Evolutionary conservation across 2,797 vertebrate species (phyloP).

Genomic region (Harpagifer antarcticus): DNA sequence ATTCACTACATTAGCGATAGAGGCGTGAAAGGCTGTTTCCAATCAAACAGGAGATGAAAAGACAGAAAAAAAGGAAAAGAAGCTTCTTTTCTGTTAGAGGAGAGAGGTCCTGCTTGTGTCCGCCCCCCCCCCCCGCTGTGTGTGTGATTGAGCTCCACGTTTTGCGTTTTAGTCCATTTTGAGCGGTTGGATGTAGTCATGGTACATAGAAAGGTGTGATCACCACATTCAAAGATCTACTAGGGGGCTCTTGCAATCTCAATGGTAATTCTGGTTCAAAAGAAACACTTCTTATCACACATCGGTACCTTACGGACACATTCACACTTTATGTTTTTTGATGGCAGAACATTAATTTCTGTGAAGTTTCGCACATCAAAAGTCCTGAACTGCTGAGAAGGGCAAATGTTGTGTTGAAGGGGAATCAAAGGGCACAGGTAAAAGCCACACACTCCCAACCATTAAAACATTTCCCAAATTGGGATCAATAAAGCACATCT

Average conservation of each 20-base stretch:
- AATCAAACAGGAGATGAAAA: constrained; percentile 73
- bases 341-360: constrained; percentile 12
- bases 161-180: constrained; percentile 33
- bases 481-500: no score
- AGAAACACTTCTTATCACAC: neutral
- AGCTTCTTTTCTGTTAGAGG: constrained; percentile 30
- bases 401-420: constrained; percentile 25
- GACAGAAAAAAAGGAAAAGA: constrained; percentile 29
- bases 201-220: constrained; percentile 38
- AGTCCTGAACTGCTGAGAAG: constrained; percentile 22
- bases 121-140: constrained; percentile 8
- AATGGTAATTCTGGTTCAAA: constrained; percentile 18
- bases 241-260: constrained; percentile 4
- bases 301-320: neutral
- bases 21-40: constrained; percentile 69
- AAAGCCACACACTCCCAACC: neutral
- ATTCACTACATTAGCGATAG: constrained; percentile 62
- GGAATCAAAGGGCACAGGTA: constrained; percentile 20
- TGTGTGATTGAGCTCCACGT: constrained; percentile 46
- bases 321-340: constrained; percentile 2
- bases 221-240: constrained; percentile 7
- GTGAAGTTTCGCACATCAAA: constrained; percentile 42
- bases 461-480: neutral
- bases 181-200: constrained; percentile 22
- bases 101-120: constrained; percentile 37